phyloP scores from a whole-genome alignment of 2,888 invertebrate genomes.

The Trichogramma evanescens region DNA sequence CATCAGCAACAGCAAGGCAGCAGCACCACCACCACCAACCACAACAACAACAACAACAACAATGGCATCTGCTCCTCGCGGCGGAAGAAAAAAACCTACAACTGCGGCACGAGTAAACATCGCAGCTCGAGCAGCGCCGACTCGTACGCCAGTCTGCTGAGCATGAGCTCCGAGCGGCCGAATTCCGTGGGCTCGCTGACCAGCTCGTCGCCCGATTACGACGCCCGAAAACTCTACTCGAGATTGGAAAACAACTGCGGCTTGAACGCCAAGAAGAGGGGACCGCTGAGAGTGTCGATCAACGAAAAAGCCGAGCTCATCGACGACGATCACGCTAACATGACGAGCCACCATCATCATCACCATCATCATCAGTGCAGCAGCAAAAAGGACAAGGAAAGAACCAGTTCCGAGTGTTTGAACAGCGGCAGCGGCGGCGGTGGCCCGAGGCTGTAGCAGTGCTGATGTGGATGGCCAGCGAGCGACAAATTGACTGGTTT shows the following conservation, averaged over 20 bases:
- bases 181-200: conserved; percentile 35
- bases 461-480: too few relatives aligned
- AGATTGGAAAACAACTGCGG: conserved; percentile 28
- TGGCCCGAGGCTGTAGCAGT: too few relatives aligned
- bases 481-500: too few relatives aligned
- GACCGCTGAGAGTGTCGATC: conserved; percentile 46
- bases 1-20: neutral
- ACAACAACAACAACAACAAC: neutral
- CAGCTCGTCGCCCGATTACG: conserved; percentile 33
- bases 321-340: conserved; percentile 32
- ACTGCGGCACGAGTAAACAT: conserved; percentile 28
- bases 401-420: neutral
- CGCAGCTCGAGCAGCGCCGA: conserved; percentile 33
- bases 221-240: conserved; percentile 27
- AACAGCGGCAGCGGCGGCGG: neutral
- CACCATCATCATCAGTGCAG: too few relatives aligned
- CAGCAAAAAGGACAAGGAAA: conserved; percentile 1
- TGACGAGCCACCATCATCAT: conserved; percentile 2
- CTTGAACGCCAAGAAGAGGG: conserved; percentile 33
- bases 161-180: conserved; percentile 29
- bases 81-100: conserved; percentile 20
- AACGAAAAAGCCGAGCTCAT: conserved; percentile 48
- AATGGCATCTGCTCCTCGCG: neutral
- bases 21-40: conserved; percentile 1
- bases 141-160: conserved; percentile 32